Percentiles rank a stretch among this genome's conserved stretches.
Conservation (phyloP, 1,140 invertebrate genomes). For the Bombyx mori region DNA sequence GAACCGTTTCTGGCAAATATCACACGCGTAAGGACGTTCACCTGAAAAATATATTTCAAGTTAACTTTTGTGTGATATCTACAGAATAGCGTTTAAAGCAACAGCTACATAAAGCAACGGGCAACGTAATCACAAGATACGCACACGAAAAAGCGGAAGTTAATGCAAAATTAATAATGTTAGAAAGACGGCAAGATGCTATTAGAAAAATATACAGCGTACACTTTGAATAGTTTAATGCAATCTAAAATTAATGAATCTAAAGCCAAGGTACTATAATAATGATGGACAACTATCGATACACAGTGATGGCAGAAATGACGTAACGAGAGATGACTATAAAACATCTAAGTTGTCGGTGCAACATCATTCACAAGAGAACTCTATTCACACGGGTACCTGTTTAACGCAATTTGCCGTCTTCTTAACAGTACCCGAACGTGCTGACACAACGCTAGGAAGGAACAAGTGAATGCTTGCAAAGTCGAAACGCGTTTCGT, state of each 20-base stretch:
- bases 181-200: constrained; percentile 69
- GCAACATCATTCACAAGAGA: constrained; percentile 56
- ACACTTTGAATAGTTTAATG: constrained; percentile 26
- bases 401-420: constrained; percentile 63
- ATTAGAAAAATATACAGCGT: constrained; percentile 28
- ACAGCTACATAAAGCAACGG: constrained; percentile 16
- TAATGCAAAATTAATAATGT: constrained; percentile 36
- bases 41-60: constrained; percentile 29
- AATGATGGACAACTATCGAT: too few relatives aligned
- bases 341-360: constrained; percentile 51
- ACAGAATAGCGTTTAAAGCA: not conserved
- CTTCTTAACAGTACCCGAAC: constrained; percentile 37
- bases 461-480: too few relatives aligned
- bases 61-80: not conserved
- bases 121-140: constrained; percentile 2
- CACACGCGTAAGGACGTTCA: constrained; percentile 80
- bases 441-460: too few relatives aligned
- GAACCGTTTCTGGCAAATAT: constrained; percentile 83
- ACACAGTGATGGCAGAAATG: constrained; percentile 22
- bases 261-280: constrained; percentile 50
- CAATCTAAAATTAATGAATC: constrained; percentile 55
- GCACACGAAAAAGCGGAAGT: constrained; percentile 20
- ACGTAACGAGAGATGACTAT: constrained; percentile 50
- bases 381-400: constrained; percentile 24
- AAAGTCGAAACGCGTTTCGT: too few relatives aligned